Evolutionary conservation across 2,888 invertebrate species (phyloP), one percentile per base, ranked within the genome.

Genomic region (Pyrochroa serraticornis): DNA sequence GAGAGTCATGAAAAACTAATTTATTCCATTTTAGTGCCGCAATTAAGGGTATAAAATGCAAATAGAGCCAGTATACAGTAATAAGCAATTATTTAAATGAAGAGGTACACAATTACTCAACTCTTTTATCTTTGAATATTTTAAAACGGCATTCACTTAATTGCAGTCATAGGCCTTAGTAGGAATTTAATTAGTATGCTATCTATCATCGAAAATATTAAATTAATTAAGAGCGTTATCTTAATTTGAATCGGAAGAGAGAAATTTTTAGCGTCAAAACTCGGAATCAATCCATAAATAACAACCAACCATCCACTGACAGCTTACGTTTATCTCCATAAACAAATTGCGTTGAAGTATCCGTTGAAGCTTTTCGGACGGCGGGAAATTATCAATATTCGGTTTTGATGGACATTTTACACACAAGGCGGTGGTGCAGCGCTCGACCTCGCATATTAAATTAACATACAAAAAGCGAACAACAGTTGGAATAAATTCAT

Each of bases 21-120:
- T 45, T 45, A 13, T 8, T 39, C 14, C 31, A 38, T 45, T 53
- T 46, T 46, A 33, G 30, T 47, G 35, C 35, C n/a, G 33, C 43
- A 71, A 72, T 71, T 71, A 67, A 66, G 65, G 69, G 63, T 68
- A 66, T 67, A 68, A 71, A 70, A 70, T 71, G 70, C 64, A 62
- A 66, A 51, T 53, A 48, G 38, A 42, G 33, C 45, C 35, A 39
- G 45, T 50, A 50, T 45, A 35, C 36, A 44, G 55, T 51, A 57
- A 62, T 64, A 58, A 65, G 58, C 65, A 65, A 69, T 65, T 68
- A 68, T 65, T 66, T 55, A 65, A 66, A 66, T 70, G 66, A 68
- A 64, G 66, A 62, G 58, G 58, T 59, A 61, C 55, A 52, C 67
- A 69, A 67, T 69, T 68, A 68, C 63, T 64, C 65, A 67, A 51